Conservation (phyloP, 1,140 invertebrate species). For the Hormaphis cornu region DNA sequence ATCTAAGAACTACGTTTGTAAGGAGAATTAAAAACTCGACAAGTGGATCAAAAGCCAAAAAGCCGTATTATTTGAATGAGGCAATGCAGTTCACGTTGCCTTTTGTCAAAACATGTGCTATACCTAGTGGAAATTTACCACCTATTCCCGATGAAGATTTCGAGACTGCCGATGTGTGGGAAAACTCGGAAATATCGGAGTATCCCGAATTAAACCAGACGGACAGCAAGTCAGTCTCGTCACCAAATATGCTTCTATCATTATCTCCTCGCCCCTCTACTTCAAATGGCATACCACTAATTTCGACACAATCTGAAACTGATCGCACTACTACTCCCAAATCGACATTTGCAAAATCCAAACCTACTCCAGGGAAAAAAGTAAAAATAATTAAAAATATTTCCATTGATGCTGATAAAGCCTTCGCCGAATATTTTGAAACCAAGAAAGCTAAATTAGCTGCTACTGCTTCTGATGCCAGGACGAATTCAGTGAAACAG, state of each 20-base stretch:
- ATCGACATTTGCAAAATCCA: neutral
- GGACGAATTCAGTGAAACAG: neutral
- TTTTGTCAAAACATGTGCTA: constrained; percentile 34
- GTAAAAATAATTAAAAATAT: neutral
- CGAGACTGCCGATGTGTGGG: constrained; percentile 10
- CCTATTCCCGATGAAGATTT: neutral
- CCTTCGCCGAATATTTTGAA: neutral
- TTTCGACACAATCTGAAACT: no score
- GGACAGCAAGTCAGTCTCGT: neutral
- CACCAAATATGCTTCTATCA: neutral
- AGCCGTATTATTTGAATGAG: constrained; percentile 35
- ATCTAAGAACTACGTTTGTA: constrained; percentile 10
- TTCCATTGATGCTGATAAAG: neutral
- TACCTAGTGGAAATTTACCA: constrained; percentile 33
- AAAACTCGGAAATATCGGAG: constrained; percentile 22
- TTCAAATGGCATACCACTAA: no score
- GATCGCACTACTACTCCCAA: no score
- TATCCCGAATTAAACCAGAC: neutral
- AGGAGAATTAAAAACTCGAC: neutral
- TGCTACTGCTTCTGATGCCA: neutral
- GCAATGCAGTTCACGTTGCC: constrained; percentile 35
- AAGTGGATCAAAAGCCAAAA: constrained; percentile 32
- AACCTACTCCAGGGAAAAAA: constrained; percentile 9
- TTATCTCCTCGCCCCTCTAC: neutral
- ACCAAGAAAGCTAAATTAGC: neutral